Evolutionary conservation across 2,888 invertebrate species (phyloP), one percentile per base, ranked within the genome.

Genomic region (Rhagonycha fulva): DNA sequence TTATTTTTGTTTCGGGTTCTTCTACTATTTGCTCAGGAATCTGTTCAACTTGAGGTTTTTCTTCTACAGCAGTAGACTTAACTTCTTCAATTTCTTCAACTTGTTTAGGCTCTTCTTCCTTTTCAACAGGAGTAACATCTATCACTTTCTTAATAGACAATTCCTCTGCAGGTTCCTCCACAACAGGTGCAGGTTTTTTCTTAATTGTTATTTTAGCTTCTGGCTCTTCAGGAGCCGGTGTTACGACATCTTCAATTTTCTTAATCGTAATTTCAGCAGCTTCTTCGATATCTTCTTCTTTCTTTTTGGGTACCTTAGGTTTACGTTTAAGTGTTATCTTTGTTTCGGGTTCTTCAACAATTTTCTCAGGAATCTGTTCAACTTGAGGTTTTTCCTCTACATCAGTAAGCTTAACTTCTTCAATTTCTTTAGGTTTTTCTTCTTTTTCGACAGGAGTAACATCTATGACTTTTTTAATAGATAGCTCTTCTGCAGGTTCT

Each of bases 191-290:
- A 60, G 67, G 60, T 60, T 76, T 67, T 4, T 32, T 32, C 23
- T 72, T 72, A 14, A 72, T 67, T 4, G 72, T 72, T n/a, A 85
- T 85, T 71, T 87, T 86, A 26, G 81, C 79, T 77, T 84, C 81
- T 60, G 60, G 75, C 47, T 77, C 76, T 11, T 82, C 71, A 63
- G 85, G 82, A 72, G 80, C 79, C 4, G 60, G 14, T 28, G 82
- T 80, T 9, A 78, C 80, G 23, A 82, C 91, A 84, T 93, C 91
- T 81, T 88, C 85, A 63, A 86, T 85, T 12, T 89, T 88, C 78
- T 89, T 88, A 70, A 89, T 89, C 82, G 89, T 88, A 26, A 73
- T 26, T 69, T 62, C 68, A 26, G 81, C 79, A 71, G 80, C 81
- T 12, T 80, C 83, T 12, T 80, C 74, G 4, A n/a, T 12, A 61